These are phyloP conservation scores for Drosophila subsilvestris DNA, from an alignment of 2,888 invertebrate genomes.

Conservation along the genomic window DNA sequence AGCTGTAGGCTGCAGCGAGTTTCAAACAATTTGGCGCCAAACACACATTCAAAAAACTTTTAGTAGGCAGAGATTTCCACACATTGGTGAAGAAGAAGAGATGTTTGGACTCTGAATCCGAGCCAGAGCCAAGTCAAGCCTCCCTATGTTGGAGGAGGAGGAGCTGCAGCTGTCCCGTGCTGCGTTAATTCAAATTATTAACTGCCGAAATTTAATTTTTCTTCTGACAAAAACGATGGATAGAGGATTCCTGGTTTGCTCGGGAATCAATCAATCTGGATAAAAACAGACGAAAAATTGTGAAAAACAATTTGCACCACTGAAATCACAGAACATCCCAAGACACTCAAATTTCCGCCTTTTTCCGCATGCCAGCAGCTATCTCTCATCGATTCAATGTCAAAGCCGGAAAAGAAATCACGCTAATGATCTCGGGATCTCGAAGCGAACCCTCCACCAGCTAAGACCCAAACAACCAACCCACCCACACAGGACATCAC, in stretches of 20 bases:
- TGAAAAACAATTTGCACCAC: background rate
- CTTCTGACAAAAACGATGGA: background rate
- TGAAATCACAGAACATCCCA: background rate
- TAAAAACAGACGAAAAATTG: background rate
- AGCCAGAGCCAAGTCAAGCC: too few relatives aligned
- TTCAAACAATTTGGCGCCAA: too few relatives aligned
- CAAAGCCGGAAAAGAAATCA: slow-evolving; percentile 50
- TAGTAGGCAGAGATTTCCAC: too few relatives aligned
- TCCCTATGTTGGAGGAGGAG: too few relatives aligned
- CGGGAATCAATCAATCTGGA: background rate
- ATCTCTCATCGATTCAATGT: slow-evolving; percentile 19
- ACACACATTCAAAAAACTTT: too few relatives aligned
- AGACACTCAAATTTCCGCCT: slow-evolving; percentile 11
- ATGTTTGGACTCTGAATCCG: too few relatives aligned
- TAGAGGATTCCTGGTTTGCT: background rate
- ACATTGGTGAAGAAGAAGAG: too few relatives aligned
- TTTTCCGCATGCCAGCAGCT: slow-evolving; percentile 4
- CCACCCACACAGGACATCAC: background rate
- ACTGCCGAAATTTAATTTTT: accelerated
- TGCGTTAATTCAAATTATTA: too few relatives aligned
- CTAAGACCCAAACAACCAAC: slow-evolving; percentile 2
- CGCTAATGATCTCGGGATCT: slow-evolving; percentile 62
- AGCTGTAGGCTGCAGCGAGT: too few relatives aligned
- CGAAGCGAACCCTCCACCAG: slow-evolving; percentile 29
- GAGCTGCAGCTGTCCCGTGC: too few relatives aligned